Conservation (phyloP, 2,888 invertebrate genomes). For the Synanthedon vespiformis region DNA sequence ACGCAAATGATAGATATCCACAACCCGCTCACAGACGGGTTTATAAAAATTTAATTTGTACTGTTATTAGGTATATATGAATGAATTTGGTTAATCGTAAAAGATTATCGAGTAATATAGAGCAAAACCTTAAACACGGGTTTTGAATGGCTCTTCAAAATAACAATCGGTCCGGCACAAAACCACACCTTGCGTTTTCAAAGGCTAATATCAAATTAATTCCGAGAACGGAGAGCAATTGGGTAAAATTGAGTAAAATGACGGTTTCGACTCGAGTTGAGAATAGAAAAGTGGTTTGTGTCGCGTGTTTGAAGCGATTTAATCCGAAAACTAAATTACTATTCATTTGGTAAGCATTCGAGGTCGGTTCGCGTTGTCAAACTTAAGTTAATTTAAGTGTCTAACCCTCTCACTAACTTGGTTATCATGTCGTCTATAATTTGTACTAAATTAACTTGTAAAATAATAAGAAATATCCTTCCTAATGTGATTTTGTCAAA, state of each 20-base stretch:
- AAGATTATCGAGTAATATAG: slow-evolving; percentile 47
- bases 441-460: no score
- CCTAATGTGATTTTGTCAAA: no score
- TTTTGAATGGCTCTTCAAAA: slow-evolving; percentile 57
- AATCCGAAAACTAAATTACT: slow-evolving; percentile 67
- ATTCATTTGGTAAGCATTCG: slow-evolving; percentile 65
- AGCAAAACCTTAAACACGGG: slow-evolving; percentile 51
- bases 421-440: no score
- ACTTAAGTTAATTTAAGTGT: slow-evolving; percentile 42
- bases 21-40: slow-evolving; percentile 1
- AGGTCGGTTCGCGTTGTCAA: slow-evolving; percentile 56
- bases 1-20: slow-evolving; percentile 2
- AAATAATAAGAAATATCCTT: no score
- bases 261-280: slow-evolving; percentile 57
- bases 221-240: slow-evolving; percentile 66
- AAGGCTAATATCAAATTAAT: slow-evolving; percentile 70
- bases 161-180: slow-evolving; percentile 54
- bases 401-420: slow-evolving; percentile 22
- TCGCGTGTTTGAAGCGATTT: slow-evolving; percentile 69
- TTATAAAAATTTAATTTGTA: slow-evolving; percentile 5
- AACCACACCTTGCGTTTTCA: slow-evolving; percentile 69
- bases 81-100: slow-evolving; percentile 40
- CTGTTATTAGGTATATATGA: slow-evolving; percentile 18
- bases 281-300: slow-evolving; percentile 69
- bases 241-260: slow-evolving; percentile 70